Evolutionary conservation across 2,797 vertebrate genomes (phyloP), one percentile per base, ranked within the genome.

Genomic region (Urocyon cinereoargenteus): DNA sequence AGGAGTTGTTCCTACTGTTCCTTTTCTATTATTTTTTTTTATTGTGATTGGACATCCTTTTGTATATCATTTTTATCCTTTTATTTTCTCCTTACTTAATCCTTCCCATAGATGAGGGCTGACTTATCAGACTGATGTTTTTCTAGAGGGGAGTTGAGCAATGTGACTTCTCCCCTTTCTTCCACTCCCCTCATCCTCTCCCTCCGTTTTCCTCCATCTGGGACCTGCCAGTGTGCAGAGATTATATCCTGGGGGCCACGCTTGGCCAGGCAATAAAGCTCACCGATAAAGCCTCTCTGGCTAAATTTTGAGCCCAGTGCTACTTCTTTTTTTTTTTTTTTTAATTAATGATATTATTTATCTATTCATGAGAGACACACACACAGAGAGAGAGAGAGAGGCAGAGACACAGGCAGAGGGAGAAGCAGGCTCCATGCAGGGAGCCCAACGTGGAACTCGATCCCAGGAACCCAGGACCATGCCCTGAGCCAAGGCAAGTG

Each of bases 1-100:
- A 78, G 10, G 9, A 2, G 0, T 34, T 55, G 11, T 51, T 70
- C 1, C 9, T 16, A 13, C 2, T 19, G 1, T 34, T 68, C 31
- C 28, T 31, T 28, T 53, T 79, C 31, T 51, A 45, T 45, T 45
- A 1, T 34, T 34, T 68, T 68, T 68, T 57, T 57, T 57, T 19
- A 68, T 1, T 36, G 16, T 86, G 28, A 61, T 16, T 24, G 11
- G 34, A 40, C 10, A 31, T n/a, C 24, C 6, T 28, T 66, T 36
- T 6, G 6, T 13, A 14, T 6, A 68, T 5, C 21, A 2, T 4
- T 55, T 31, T 72, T 57, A 31, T 11, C 36, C 31, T 64, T 22
- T 59, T n/a, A 24, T 19, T 75, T 28, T 51, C 28, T 49, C 28
- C 18, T 82, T 26, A 40, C 24, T 81, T 75, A 28, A 19, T 51